These are phyloP conservation scores for Anguilla rostrata DNA, from an alignment of 2,113 vertebrate species.

Conservation along the genomic window DNA sequence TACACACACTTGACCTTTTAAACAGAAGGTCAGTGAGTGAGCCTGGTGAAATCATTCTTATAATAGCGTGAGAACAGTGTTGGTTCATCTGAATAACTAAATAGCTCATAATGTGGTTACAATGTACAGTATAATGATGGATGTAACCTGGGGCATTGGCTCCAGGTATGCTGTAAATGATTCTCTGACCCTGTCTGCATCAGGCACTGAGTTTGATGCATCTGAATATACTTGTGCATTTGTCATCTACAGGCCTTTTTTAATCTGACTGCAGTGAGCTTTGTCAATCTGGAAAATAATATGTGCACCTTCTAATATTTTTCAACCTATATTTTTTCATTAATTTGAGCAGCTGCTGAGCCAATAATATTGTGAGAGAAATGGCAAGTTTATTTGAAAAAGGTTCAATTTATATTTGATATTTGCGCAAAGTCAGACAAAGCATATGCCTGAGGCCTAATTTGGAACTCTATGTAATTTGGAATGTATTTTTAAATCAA, in stretches of 20 bases:
- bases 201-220: not conserved
- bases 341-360: not conserved
- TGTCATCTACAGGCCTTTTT: not conserved
- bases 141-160: not conserved
- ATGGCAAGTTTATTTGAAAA: not conserved
- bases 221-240: not conserved
- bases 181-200: not conserved
- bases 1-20: slow-evolving; percentile 1
- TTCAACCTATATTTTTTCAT: not conserved
- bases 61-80: not conserved
- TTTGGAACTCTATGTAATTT: not conserved
- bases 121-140: not conserved
- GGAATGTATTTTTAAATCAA: not conserved
- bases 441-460: not conserved
- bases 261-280: not conserved
- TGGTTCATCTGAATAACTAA: not conserved
- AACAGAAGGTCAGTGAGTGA: not conserved
- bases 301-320: not conserved
- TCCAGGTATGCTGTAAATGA: not conserved
- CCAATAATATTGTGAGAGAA: not conserved
- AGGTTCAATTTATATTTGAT: not conserved
- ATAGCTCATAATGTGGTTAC: not conserved
- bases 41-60: not conserved
- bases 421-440: not conserved
- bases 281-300: not conserved